A percentile compares a stretch with the other conserved stretches of the same genome.
Evolutionary conservation across 2,888 invertebrate species (phyloP).

Genomic region (Elgonia sp.): DNA sequence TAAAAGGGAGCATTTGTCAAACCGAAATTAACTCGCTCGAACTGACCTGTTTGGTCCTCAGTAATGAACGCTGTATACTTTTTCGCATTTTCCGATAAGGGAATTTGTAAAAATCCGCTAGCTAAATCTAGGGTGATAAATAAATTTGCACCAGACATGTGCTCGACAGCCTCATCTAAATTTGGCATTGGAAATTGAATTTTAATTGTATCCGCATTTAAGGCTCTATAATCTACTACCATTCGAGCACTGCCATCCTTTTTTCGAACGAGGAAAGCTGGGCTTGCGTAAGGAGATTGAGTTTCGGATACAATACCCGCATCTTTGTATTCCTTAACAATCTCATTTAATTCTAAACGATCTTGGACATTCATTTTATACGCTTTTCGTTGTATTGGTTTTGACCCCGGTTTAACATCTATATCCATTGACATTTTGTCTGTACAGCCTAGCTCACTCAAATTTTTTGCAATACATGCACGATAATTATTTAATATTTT

Average conservation of each 20-base stretch:
- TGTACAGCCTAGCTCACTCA: background rate
- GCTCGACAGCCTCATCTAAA: constrained; percentile 13
- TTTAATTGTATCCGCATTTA: constrained; percentile 4
- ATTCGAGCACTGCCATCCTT: constrained; percentile 25
- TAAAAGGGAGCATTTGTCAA: constrained; percentile 13
- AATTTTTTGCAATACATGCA: background rate
- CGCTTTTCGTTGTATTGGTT: background rate
- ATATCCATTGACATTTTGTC: background rate
- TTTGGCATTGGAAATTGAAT: constrained; percentile 34
- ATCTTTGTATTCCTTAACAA: constrained; percentile 19
- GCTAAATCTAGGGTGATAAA: constrained; percentile 34
- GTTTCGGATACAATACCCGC: constrained; percentile 7
- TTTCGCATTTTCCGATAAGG: constrained; percentile 8
- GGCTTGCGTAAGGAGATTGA: constrained; percentile 1
- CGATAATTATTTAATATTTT: background rate
- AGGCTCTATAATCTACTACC: constrained; percentile 28
- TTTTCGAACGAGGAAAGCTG: constrained; percentile 23
- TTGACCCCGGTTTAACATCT: constrained; percentile 4
- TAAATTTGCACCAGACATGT: background rate
- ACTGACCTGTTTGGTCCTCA: constrained; percentile 10
- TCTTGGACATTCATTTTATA: background rate
- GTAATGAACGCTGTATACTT: constrained; percentile 29
- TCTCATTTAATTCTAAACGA: background rate
- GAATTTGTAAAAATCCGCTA: constrained; percentile 34
- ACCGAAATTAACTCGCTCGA: constrained; percentile 2